Evolutionary conservation across 2,888 invertebrate species (phyloP).

Genomic region (Campaea margaritaria): DNA sequence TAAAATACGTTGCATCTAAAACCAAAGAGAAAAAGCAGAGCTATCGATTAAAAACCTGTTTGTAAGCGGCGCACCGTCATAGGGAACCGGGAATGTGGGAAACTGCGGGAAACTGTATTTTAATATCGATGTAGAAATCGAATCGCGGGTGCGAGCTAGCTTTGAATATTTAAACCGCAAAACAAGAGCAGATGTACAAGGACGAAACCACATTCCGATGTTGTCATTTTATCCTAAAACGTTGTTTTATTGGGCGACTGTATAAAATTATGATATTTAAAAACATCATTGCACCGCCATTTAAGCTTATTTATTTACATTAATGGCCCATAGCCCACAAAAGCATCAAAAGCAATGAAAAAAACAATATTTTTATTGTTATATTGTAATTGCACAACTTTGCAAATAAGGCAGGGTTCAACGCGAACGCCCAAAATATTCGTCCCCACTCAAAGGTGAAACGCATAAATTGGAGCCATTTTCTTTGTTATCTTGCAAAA

Average conservation of each 20-base stretch:
- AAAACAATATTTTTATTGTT: slow-evolving; percentile 49
- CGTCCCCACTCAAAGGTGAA: slow-evolving; percentile 51
- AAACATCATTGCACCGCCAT: slow-evolving; percentile 37
- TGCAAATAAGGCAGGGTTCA: slow-evolving; percentile 52
- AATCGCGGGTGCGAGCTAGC: too few species aligned
- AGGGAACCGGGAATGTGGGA: too few species aligned
- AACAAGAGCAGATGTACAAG: slow-evolving; percentile 27
- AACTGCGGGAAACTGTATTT: too few species aligned
- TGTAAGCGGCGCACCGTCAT: too few species aligned
- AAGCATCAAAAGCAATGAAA: slow-evolving; percentile 41
- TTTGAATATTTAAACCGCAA: slow-evolving; percentile 22
- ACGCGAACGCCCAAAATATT: slow-evolving; percentile 42
- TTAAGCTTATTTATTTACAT: slow-evolving; percentile 41
- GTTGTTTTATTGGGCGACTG: slow-evolving; percentile 25
- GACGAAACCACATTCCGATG: slow-evolving; percentile 34
- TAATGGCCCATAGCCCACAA: slow-evolving; percentile 39
- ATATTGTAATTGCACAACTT: slow-evolving; percentile 47
- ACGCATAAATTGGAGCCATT: slow-evolving; percentile 46
- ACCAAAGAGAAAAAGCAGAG: too few species aligned
- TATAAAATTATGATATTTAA: slow-evolving; percentile 24
- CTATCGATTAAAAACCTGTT: too few species aligned
- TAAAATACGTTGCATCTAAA: too few species aligned
- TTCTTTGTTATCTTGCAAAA: slow-evolving; percentile 38
- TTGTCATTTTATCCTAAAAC: slow-evolving; percentile 21
- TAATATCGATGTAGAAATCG: too few species aligned